Evolutionary conservation across 2,797 vertebrate species (phyloP).

Genomic region (Pipistrellus nathusii): DNA sequence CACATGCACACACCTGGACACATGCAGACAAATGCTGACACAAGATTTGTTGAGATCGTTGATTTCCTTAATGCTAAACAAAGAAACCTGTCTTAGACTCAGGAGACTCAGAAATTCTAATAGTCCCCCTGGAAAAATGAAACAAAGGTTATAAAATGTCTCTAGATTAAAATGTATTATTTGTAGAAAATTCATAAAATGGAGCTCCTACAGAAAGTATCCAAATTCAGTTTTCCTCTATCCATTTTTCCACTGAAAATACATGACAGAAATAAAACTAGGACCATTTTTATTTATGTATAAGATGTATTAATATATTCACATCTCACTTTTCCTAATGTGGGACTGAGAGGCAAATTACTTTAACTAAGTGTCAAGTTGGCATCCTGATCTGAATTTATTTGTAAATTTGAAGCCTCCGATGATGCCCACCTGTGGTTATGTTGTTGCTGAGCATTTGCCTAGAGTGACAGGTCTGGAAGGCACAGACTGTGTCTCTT

Average conservation of each 20-base stretch:
- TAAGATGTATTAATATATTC: background rate
- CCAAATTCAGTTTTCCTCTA: conserved; percentile 1
- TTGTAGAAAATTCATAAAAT: background rate
- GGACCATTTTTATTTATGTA: background rate
- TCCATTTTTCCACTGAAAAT: background rate
- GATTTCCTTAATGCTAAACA: background rate
- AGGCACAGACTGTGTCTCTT: no score
- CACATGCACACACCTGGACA: no score
- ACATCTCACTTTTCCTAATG: background rate
- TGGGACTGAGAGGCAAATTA: background rate
- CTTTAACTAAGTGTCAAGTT: background rate
- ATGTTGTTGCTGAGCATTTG: background rate
- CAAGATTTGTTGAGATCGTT: background rate
- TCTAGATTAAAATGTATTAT: background rate
- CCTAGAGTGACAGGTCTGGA: background rate
- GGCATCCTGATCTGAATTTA: background rate
- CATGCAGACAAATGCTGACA: background rate
- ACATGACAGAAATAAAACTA: background rate
- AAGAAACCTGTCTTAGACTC: background rate
- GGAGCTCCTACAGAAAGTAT: background rate
- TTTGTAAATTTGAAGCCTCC: background rate
- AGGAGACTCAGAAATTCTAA: background rate
- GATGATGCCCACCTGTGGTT: background rate
- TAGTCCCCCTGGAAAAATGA: background rate
- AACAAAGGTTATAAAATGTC: background rate